Evolutionary conservation across 2,113 vertebrate species (phyloP).

Genomic region (Edolisoma coerulescens): DNA sequence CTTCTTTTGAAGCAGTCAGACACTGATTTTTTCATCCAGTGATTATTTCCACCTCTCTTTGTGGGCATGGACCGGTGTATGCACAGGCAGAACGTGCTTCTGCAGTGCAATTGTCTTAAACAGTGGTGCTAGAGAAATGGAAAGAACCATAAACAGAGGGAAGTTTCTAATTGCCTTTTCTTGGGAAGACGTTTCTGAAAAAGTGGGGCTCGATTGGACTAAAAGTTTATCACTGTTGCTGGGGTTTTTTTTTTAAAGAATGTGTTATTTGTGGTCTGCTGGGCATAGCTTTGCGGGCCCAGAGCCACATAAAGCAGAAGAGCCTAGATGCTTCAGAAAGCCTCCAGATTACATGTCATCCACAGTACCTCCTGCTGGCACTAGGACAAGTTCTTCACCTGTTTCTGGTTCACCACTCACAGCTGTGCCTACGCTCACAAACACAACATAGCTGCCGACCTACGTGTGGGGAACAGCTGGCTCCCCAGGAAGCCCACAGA

Average conservation of each 20-base stretch:
- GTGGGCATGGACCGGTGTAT: not conserved
- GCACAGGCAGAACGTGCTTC: not conserved
- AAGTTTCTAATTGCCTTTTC: not conserved
- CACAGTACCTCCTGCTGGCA: not conserved
- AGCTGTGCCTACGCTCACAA: not conserved
- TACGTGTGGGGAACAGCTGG: not conserved
- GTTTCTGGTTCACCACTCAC: slow-evolving; percentile 52
- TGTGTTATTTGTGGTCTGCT: not conserved
- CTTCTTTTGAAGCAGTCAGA: not conserved
- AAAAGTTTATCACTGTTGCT: not conserved
- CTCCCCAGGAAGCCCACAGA: not conserved
- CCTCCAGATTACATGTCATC: not conserved
- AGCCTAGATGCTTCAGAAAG: not conserved
- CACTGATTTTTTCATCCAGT: not conserved
- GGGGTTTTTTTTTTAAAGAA: not conserved
- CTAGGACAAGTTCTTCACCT: not conserved
- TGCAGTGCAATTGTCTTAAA: not conserved
- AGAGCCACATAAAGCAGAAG: not conserved
- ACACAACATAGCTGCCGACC: not conserved
- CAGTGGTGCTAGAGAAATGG: not conserved
- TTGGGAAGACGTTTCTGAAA: not conserved
- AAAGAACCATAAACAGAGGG: not conserved
- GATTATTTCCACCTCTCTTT: not conserved
- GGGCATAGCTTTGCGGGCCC: not conserved
- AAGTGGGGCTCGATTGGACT: not conserved